Evolutionary conservation across 1,140 invertebrate genomes (phyloP), one percentile per base, ranked within the genome.

Genomic region (Drosophila rufa): DNA sequence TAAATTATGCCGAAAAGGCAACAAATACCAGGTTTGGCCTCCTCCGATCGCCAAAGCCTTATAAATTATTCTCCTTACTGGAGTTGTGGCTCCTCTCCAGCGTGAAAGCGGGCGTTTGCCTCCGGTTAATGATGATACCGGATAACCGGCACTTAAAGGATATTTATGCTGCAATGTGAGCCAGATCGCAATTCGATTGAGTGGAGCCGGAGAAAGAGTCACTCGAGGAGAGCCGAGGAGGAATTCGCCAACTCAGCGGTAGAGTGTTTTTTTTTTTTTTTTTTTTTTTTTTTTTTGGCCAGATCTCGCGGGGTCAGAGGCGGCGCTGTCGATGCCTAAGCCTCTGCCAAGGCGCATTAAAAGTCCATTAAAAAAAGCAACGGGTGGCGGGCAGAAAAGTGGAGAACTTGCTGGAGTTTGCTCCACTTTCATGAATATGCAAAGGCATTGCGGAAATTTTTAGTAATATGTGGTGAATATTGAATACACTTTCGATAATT

Each of bases 91-190:
- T 55, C 19, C 36, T 40, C 19, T 25, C 36, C 53, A 77, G 83
- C 82, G 82, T 87, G 82, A 86, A 86, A 87, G 75, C 82, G 70
- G 79, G 83, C 82, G 82, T 85, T 75, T 65, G 79, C 75, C 70
- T 76, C 75, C 68, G 83, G 75, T 87, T 86, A 86, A 86, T 86
- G 76, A 80, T 80, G 83, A 82, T 82, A 87, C 83, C 70, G 76
- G 83, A 86, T 87, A 86, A 87, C 85, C 74, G 55, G 68, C 85
- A 90, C 78, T 84, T 89, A 81, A 80, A 80, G 84, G 80, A 89
- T 87, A 83, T 87, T 87, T 83, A 87, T 87, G 82, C 82, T 67
- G 48, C 77, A 77, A 59, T 59, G 82, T 15, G 30, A 42, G 19
- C 36, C 46, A 73, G 38, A 38, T 73, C 14, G 75, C 74, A 67